These are phyloP conservation scores for Callyntrura guangdongensis DNA, from an alignment of 2,888 invertebrate genomes.

Conservation along the genomic window DNA sequence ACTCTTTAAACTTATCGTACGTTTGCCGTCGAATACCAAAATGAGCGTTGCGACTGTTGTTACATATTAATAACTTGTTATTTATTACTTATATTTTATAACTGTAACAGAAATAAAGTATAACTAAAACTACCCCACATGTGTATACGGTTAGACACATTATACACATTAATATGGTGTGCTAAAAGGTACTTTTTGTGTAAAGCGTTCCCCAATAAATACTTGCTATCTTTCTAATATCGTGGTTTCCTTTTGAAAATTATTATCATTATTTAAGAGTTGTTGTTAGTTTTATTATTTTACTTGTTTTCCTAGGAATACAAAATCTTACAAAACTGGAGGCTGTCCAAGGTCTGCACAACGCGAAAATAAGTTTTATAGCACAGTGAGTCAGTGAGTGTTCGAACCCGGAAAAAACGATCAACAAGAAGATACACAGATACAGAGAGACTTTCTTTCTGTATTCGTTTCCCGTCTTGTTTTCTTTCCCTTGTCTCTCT, in stretches of 20 bases:
- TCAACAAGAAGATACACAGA: slow-evolving; percentile 22
- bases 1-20: too few relatives aligned
- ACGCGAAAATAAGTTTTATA: background rate
- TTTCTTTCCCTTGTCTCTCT: slow-evolving; percentile 14
- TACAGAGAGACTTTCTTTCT: background rate
- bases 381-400: background rate
- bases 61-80: background rate
- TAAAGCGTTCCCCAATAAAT: too few relatives aligned
- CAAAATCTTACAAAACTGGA: background rate
- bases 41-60: too few relatives aligned
- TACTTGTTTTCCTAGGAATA: background rate
- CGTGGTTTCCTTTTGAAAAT: background rate
- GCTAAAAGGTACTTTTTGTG: too few relatives aligned
- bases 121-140: too few relatives aligned
- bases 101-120: background rate
- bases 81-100: background rate
- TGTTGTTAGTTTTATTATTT: background rate
- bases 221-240: background rate
- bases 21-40: too few relatives aligned
- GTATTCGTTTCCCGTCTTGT: background rate
- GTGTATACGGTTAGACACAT: too few relatives aligned
- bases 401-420: background rate
- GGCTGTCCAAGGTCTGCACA: background rate
- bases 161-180: too few relatives aligned
- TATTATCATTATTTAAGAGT: slow-evolving; percentile 14